Conservation (phyloP, 2,113 vertebrate species). For the Hipposideros armiger region DNA sequence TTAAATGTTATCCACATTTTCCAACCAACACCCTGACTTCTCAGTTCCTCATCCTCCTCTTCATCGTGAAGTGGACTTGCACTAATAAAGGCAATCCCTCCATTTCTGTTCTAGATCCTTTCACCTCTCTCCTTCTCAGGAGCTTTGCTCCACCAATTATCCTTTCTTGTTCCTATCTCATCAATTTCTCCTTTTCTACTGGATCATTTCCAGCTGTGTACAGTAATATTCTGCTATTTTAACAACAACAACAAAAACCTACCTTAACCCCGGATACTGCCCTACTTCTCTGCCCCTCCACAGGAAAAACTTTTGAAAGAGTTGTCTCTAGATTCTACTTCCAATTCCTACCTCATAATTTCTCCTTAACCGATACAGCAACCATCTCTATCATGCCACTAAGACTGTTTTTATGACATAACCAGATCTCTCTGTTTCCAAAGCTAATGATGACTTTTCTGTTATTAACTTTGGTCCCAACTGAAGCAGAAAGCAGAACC, state of each 20-base stretch:
- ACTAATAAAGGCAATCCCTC: background rate
- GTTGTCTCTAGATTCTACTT: background rate
- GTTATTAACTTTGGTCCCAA: background rate
- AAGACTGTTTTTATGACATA: background rate
- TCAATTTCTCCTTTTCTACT: background rate
- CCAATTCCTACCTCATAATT: background rate
- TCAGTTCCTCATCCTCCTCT: background rate
- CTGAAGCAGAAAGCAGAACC: background rate
- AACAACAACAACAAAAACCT: background rate
- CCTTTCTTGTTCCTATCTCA: background rate
- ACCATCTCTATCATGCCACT: background rate
- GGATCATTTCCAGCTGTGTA: background rate
- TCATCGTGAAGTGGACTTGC: background rate
- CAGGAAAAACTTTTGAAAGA: background rate
- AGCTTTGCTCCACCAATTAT: conserved; percentile 15
- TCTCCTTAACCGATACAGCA: conserved; percentile 6
- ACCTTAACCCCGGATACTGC: background rate
- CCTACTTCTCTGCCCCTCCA: background rate
- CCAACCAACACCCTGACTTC: background rate
- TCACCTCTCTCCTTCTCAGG: background rate
- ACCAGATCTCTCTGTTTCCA: conserved; percentile 1
- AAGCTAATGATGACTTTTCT: background rate
- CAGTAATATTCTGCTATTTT: background rate
- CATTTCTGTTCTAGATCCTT: background rate
- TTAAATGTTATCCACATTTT: conserved; percentile 12